Percentiles rank a stretch among this genome's conserved stretches.
These are phyloP conservation scores for Drosophila ananassae DNA, from an alignment of 1,140 invertebrate genomes.

Conservation along the genomic window DNA sequence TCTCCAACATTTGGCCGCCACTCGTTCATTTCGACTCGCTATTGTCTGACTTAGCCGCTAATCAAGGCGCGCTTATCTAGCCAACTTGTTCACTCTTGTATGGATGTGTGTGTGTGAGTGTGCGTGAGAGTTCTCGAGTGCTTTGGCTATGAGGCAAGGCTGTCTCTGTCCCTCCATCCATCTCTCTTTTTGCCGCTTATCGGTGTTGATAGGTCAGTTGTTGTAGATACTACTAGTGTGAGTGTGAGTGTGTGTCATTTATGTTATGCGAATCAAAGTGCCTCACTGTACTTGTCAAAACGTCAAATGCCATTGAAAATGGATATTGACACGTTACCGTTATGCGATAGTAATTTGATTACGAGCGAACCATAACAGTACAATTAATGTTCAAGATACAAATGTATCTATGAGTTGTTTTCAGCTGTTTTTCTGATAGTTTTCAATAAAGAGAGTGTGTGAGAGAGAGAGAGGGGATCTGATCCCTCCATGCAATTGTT, in stretches of 20 bases:
- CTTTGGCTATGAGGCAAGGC: constrained; percentile 12
- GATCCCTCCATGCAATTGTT: not conserved
- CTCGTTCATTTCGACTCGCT: constrained; percentile 67
- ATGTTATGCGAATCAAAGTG: constrained; percentile 53
- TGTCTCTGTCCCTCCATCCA: constrained; percentile 11
- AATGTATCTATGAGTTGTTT: not conserved
- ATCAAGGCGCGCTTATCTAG: constrained; percentile 76
- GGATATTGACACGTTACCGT: constrained; percentile 57
- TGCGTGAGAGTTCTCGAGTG: constrained; percentile 35
- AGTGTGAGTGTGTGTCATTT: constrained; percentile 21
- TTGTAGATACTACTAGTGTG: not conserved
- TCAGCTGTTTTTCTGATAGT: too few species aligned
- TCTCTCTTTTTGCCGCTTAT: constrained; percentile 47
- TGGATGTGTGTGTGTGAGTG: constrained; percentile 9
- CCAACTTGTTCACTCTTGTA: constrained; percentile 40
- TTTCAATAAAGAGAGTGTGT: too few species aligned
- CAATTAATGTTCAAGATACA: constrained; percentile 3
- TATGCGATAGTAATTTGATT: constrained; percentile 60
- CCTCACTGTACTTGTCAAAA: constrained; percentile 31
- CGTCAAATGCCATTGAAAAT: constrained; percentile 62
- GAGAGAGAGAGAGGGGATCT: too few species aligned
- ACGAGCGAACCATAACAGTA: constrained; percentile 19
- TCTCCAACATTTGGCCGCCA: constrained; percentile 23
- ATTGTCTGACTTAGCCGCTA: constrained; percentile 70
- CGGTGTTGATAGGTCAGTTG: constrained; percentile 58